Evolutionary conservation across 2,888 invertebrate species (phyloP).

Genomic region (Opisthograptis luteolata): DNA sequence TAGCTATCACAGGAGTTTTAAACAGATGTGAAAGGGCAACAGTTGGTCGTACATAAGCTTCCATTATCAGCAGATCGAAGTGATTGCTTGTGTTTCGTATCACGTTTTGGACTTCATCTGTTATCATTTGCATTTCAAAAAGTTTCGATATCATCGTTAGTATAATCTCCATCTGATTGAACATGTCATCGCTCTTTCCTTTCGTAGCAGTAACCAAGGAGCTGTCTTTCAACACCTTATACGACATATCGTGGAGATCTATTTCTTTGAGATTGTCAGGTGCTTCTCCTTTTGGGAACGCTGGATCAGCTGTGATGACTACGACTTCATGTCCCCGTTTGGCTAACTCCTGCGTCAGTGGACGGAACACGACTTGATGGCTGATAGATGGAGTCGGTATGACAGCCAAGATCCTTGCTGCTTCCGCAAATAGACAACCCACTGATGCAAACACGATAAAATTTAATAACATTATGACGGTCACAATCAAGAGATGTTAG

Average conservation of each 20-base stretch:
- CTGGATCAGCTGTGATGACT: conserved; percentile 66
- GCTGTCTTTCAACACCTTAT: conserved; percentile 27
- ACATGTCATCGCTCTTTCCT: neutral
- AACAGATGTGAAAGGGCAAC: neutral
- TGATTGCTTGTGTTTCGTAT: conserved; percentile 5
- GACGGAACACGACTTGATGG: conserved; percentile 70
- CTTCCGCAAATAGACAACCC: conserved; percentile 16
- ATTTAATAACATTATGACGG: neutral
- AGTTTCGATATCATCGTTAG: neutral
- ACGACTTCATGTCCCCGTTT: conserved; percentile 71
- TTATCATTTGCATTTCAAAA: conserved; percentile 15
- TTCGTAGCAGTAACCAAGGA: neutral
- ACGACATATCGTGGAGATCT: conserved; percentile 53
- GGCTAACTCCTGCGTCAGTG: conserved; percentile 61
- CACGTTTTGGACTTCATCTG: conserved; percentile 7
- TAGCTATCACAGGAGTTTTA: conserved; percentile 7
- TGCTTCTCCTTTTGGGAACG: conserved; percentile 46
- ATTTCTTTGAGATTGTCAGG: conserved; percentile 69
- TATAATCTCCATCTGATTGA: neutral
- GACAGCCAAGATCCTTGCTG: conserved; percentile 44
- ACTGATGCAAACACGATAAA: neutral
- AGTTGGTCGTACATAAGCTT: neutral
- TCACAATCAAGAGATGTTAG: neutral
- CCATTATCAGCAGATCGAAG: conserved; percentile 12
- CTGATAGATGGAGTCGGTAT: conserved; percentile 68